phyloP scores from a whole-genome alignment of 2,888 invertebrate genomes.

The Lampropteryx suffumata region DNA sequence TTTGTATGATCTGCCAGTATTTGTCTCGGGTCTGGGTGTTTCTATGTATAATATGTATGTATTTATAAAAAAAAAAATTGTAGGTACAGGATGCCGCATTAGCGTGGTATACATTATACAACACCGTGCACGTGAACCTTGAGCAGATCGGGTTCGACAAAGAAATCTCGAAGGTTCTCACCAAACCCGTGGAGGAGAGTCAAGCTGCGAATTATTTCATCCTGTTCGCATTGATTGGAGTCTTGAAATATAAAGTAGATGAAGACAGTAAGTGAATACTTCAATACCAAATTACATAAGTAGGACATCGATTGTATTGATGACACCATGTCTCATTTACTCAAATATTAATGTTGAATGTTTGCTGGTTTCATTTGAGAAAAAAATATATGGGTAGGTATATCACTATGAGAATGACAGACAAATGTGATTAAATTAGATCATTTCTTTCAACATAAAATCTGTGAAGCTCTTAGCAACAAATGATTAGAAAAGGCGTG shows the following conservation, averaged over 20 bases:
- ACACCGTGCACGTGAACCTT: slow-evolving; percentile 34
- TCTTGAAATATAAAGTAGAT: slow-evolving; percentile 46
- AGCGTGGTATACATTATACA: slow-evolving; percentile 53
- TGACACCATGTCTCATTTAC: no score
- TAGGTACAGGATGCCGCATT: slow-evolving; percentile 48
- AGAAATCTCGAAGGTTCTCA: slow-evolving; percentile 33
- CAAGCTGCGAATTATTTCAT: slow-evolving; percentile 36
- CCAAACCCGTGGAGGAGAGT: slow-evolving; percentile 18
- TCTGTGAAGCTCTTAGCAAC: slow-evolving; percentile 36
- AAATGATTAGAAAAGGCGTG: slow-evolving; percentile 71
- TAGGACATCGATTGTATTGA: no score
- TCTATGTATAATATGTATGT: no score
- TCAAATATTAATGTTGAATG: neutral
- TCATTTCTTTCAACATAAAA: neutral
- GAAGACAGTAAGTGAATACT: slow-evolving; percentile 44
- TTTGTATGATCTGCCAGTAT: no score
- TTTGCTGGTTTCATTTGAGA: no score
- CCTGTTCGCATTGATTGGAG: slow-evolving; percentile 42
- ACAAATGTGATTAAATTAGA: no score
- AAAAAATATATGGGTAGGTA: no score
- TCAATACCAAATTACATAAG: no score
- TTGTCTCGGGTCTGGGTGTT: no score
- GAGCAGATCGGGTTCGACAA: slow-evolving; percentile 31
- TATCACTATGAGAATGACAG: no score
- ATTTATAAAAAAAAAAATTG: no score